phyloP scores from a whole-genome alignment of 2,113 vertebrate species.

The Hippocampus zosterae region DNA sequence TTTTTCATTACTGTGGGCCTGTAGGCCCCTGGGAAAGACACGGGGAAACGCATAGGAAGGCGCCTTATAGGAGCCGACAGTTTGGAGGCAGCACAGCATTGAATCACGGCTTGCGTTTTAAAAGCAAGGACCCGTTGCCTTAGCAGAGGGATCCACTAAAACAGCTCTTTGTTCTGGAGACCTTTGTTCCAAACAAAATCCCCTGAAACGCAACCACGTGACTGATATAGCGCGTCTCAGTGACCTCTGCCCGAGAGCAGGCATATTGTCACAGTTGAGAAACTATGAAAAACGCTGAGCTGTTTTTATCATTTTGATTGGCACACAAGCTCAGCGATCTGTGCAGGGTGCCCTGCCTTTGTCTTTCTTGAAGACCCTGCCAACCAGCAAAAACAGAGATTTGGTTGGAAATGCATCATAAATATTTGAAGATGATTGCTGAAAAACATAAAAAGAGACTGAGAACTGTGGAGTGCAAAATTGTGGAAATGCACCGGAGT shows the following conservation, averaged over 20 bases:
- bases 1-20: slow-evolving; percentile 69
- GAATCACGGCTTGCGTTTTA: slow-evolving; percentile 65
- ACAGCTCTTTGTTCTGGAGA: slow-evolving; percentile 35
- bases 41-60: slow-evolving; percentile 61
- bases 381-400: background rate
- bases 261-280: slow-evolving; percentile 35
- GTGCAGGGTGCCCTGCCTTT: slow-evolving; percentile 31
- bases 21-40: slow-evolving; percentile 63
- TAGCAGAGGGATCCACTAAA: slow-evolving; percentile 37
- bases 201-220: slow-evolving; percentile 4
- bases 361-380: slow-evolving; percentile 5
- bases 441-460: no score
- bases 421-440: no score
- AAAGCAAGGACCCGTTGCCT: slow-evolving; percentile 29
- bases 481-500: slow-evolving; percentile 5
- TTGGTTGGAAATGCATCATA: no score
- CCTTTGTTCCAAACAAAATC: slow-evolving; percentile 26
- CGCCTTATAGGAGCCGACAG: slow-evolving; percentile 67
- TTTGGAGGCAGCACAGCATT: slow-evolving; percentile 61
- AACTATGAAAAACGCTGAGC: slow-evolving; percentile 50
- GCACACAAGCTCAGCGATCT: slow-evolving; percentile 61
- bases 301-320: slow-evolving; percentile 41
- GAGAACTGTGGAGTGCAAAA: background rate
- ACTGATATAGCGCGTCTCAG: background rate
- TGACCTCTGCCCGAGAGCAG: slow-evolving; percentile 41